Base-by-base conservation (phyloP, 2,113 vertebrate genomes). In the Patagioenas fasciata region DNA sequence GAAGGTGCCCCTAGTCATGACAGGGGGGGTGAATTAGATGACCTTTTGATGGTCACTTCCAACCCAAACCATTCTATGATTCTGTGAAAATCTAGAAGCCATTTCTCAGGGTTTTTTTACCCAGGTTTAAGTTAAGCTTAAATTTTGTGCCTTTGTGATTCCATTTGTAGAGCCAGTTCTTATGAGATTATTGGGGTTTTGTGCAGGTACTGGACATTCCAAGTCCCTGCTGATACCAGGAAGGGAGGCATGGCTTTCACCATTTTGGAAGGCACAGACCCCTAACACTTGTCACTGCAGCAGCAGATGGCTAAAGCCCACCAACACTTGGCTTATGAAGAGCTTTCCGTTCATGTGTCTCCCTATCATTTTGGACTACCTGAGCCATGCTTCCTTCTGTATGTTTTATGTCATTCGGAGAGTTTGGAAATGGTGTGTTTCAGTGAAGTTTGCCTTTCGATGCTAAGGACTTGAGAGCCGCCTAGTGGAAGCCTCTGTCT, bases 401-500 rank as follows among this genome's bases (percentile, higher is more conserved):
- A 12, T 6, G 4, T 16, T 56, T 38, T 21, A 2, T 12, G 10
- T 65, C 25, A 13, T 20, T 36, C 34, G 10, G 9, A 40, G 19
- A 7, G 31, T 53, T 60, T 16, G 40, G 61, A 81, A 88, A 64
- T 2, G 2, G 5, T 4, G 26, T 2, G 13, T 29, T 47, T 69
- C 69, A 47, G 34, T 3, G 2, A 15, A 13, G 23, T 44, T 31
- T 31, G 44, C n/a, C 31, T 81, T 48, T 44, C 34, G 16, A 6
- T 85, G 74, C 19, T 28, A 80, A 53, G 65, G 29, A 12, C 58
- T 91, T 23, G 85, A 89, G 87, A 88, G 96, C 89, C 96, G 2
- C 89, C 96, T 95, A 89, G 94, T 95, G 93, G 95, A 92, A 5
- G 44, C 6, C 29, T 69, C 57, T 23, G 3, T 28, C 40, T 24